Conservation (phyloP, 2,888 invertebrate species). For the Hirudinaria manillensis region DNA sequence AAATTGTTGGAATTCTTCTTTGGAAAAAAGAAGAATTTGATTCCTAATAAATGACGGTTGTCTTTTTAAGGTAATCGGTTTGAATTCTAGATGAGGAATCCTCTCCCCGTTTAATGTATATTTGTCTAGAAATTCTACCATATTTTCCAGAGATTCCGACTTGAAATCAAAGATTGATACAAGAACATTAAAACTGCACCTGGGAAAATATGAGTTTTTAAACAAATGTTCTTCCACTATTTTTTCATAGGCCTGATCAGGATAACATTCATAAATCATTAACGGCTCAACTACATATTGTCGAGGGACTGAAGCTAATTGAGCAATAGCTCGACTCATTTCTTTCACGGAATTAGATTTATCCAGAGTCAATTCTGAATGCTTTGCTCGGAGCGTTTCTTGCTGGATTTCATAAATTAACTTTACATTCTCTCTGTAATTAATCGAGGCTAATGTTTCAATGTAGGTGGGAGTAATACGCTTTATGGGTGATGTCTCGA, state of each 20-base stretch:
- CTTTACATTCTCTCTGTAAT: not conserved
- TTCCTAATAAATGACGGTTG: not conserved
- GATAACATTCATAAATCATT: too few relatives aligned
- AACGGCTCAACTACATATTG: not conserved
- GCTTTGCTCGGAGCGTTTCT: not conserved
- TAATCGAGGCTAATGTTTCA: not conserved
- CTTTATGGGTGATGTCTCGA: not conserved
- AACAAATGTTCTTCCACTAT: too few relatives aligned
- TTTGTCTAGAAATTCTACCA: not conserved
- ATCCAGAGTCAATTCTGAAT: not conserved
- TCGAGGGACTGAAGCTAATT: not conserved
- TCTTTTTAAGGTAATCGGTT: not conserved
- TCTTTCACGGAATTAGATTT: not conserved
- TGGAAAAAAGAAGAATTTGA: not conserved
- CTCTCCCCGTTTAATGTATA: not conserved
- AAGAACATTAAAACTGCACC: not conserved
- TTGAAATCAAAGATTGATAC: not conserved
- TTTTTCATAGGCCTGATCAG: too few relatives aligned
- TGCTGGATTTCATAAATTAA: not conserved
- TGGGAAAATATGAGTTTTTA: too few relatives aligned
- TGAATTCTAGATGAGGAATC: not conserved
- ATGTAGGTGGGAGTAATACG: not conserved
- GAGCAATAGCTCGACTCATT: not conserved
- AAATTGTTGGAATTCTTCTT: not conserved
- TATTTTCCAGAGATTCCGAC: not conserved